Base-by-base conservation (phyloP, 2,113 vertebrate species). In the Eonycteris spelaea region DNA sequence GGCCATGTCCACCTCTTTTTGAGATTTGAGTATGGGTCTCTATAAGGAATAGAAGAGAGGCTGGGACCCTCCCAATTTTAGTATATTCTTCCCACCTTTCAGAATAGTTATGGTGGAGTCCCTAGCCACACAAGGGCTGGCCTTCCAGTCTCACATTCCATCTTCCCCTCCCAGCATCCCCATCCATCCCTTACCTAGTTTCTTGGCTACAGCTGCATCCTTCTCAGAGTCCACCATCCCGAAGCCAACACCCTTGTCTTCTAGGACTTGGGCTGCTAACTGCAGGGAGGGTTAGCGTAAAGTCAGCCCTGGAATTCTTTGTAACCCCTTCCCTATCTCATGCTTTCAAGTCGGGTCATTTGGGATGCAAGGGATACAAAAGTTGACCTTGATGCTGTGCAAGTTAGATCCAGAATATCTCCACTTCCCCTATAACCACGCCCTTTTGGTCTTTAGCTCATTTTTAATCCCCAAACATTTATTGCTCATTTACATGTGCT, bases 201-300 rank as follows among this genome's bases (percentile, higher is more conserved):
- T 99, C 98, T 99, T 99, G 95, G 99, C 99, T 86, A 99, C 98
- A 0, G 98, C 95, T 0, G 96, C 79, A 21, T 99, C 99, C 87
- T 99, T 99, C 98, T 99, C 99, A 18, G 99, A 98, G 97, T 99
- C 99, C 87, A 99, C 99, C 88, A 99, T 98, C 21, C 98, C 99
- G 10, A 99, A 99, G 22, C 99, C 99, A 67, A 99, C 98, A 22
- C 99, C 99, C 93, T 99, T 99, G 57, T 99, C 99, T 1, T 99
- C 98, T 87, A 99, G 98, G 96, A 99, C 99, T 97, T 99, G 99
- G 53, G 99, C 99, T 53, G 99, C 99, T 96, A 99, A 98, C 99
- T 99, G 97, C 35, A 97, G 96, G 85, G 84, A 97, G 75, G 53
- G 80, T 26, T n/a, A 85, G 91, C 38, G 12, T 94, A 53, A 51